Base-by-base conservation (phyloP, 1,140 invertebrate species). In the Drosophila ficusphila region DNA sequence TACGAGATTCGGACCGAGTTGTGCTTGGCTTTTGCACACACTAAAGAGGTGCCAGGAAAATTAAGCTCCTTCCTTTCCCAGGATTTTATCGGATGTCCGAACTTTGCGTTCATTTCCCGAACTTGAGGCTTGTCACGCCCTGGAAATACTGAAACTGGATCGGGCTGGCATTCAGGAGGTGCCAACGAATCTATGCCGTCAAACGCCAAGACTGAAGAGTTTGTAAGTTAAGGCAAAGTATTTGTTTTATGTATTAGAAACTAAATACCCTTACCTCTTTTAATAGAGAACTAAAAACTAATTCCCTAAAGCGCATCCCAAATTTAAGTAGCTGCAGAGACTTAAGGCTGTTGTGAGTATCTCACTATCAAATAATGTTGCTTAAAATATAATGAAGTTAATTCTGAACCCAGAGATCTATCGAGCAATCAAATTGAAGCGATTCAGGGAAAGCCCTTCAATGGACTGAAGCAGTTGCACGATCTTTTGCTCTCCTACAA, bases 401-500 rank as follows among this genome's bases (percentile, higher is more conserved):
- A 1, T 2, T 25, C 9, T 44, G 1, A 1, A 0, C 1, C n/a
- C 92, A 99, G 98, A 89, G 97, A 98, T 92, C 93, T 99, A 91
- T 95, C 97, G 18, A 95, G 95, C 86, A 99, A 99, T 92, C 92
- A 93, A 75, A 97, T 99, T 75, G 92, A 92, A 29, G 93, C 94
- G 4, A 77, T 98, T 60, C 93, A 94, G 41, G 95, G 94, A 6
- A 93, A 93, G 21, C 94, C 94, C 0, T 97, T 98, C 90, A 91
- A 92, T 23, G 95, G 94, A 14, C 93, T 97, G 61, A 92, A 91
- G 14, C 93, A 94, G 49, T 93, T 99, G 48, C 96, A 97, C 68
- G 97, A 99, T 93, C 92, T 99, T 27, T 93, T 97, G 41, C 92
- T 98, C 34, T 94, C 96, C 16, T 94, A 97, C 85, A 99, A 99